Evolutionary conservation across 1,140 invertebrate species (phyloP).

Genomic region (Bombus confusus): DNA sequence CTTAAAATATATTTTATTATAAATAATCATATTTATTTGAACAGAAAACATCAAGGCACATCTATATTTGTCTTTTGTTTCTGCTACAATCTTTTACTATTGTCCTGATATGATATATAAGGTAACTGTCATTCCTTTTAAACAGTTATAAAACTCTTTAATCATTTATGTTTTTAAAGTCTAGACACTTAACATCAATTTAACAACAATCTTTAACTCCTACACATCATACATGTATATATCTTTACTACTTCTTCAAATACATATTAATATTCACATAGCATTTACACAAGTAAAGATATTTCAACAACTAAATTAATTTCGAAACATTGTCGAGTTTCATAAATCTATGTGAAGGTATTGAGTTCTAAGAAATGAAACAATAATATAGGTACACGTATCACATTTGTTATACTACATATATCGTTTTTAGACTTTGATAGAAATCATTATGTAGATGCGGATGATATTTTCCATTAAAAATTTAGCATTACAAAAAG

Average conservation of each 20-base stretch:
- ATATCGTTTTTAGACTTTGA: not conserved
- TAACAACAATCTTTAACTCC: conserved; percentile 36
- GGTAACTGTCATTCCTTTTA: conserved; percentile 26
- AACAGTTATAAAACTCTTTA: conserved; percentile 30
- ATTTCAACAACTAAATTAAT: conserved; percentile 37
- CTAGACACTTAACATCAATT: conserved; percentile 61
- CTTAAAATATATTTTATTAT: conserved; percentile 60
- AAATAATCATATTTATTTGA: conserved; percentile 60
- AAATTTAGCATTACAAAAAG: conserved; percentile 34
- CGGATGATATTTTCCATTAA: conserved; percentile 30
- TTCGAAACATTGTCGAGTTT: not conserved
- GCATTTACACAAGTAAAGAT: conserved; percentile 41
- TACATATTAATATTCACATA: conserved; percentile 34
- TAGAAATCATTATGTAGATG: conserved; percentile 17
- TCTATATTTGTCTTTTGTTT: conserved; percentile 64
- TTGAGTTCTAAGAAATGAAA: conserved; percentile 27
- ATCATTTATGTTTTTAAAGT: conserved; percentile 52
- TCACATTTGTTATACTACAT: conserved; percentile 34
- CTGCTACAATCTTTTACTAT: conserved; percentile 53
- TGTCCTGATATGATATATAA: conserved; percentile 51
- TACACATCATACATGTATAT: conserved; percentile 33
- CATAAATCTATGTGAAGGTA: conserved; percentile 2
- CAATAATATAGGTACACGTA: conserved; percentile 15
- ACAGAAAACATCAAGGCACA: conserved; percentile 73
- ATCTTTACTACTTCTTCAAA: conserved; percentile 28